Evolutionary conservation across 2,797 vertebrate genomes (phyloP).

Genomic region (Amblyopsis hoosieri): DNA sequence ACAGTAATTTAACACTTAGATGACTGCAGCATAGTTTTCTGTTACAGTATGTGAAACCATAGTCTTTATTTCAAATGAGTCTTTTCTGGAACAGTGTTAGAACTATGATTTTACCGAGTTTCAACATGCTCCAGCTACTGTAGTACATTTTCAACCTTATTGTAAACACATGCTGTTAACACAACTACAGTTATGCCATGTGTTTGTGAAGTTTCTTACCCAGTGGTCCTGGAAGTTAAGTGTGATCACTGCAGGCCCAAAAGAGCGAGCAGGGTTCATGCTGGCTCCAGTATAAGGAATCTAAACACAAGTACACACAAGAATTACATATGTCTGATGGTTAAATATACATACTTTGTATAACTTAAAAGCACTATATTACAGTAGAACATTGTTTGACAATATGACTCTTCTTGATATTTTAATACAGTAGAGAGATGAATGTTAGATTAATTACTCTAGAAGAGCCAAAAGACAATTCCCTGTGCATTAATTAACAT

Average conservation of each 20-base stretch:
- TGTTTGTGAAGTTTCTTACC: constrained; percentile 77
- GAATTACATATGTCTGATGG: background rate
- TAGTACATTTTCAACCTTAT: no score
- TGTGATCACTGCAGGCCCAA: constrained; percentile 91
- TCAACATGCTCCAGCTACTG: constrained; percentile 14
- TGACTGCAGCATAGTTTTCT: background rate
- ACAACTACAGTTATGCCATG: no score
- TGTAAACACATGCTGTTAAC: no score
- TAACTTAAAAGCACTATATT: background rate
- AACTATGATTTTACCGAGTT: constrained; percentile 48
- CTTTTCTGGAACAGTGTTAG: constrained; percentile 14
- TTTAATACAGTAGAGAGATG: constrained; percentile 21
- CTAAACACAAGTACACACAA: constrained; percentile 62
- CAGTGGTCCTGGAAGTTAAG: constrained; percentile 91
- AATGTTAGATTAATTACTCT: constrained; percentile 21
- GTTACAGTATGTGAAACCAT: background rate
- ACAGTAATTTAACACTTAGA: background rate
- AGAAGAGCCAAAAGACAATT: constrained; percentile 48
- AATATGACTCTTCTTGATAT: background rate
- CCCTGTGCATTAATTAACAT: constrained; percentile 56
- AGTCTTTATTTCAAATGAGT: background rate
- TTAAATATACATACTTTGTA: no score
- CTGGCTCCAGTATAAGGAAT: constrained; percentile 95
- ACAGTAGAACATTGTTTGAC: background rate
- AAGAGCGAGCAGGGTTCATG: constrained; percentile 96